Evolutionary conservation across 2,113 vertebrate genomes (phyloP).

Genomic region (Hyperoodon ampullatus): DNA sequence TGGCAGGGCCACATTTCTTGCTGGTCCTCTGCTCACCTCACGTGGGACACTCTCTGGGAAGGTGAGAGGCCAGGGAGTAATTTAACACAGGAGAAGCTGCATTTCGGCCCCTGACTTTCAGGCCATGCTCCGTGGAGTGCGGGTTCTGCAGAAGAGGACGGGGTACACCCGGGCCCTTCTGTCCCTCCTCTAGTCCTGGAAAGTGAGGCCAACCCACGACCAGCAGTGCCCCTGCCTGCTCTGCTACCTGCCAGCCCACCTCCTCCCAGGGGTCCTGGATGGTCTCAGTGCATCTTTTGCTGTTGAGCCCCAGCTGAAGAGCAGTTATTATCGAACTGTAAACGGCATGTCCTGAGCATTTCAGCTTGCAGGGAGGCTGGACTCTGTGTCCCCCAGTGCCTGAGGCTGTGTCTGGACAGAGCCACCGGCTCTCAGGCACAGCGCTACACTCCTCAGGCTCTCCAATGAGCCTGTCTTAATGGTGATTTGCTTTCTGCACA

Average conservation of each 20-base stretch:
- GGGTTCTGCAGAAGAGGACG: neutral
- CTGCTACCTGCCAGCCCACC: no score
- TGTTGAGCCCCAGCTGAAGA: neutral
- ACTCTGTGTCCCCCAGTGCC: no score
- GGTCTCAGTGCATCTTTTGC: neutral
- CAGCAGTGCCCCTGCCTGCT: neutral
- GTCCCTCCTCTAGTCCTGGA: neutral
- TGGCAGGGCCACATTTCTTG: neutral
- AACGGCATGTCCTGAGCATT: neutral
- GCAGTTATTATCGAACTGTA: neutral
- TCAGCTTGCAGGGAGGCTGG: neutral
- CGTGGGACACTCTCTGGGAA: neutral
- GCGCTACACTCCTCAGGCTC: neutral
- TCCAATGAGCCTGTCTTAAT: neutral
- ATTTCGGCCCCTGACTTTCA: neutral
- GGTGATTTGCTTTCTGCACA: neutral
- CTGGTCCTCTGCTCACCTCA: neutral
- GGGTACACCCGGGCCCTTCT: neutral
- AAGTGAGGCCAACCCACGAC: accelerated
- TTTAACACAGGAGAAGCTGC: neutral
- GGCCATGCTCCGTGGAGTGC: accelerated
- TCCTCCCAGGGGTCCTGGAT: neutral
- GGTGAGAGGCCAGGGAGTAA: neutral
- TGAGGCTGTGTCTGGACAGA: neutral
- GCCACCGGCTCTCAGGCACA: neutral